Evolutionary conservation across 1,140 invertebrate genomes (phyloP), one percentile per base, ranked within the genome.

Genomic region (Cataglyphis hispanica): DNA sequence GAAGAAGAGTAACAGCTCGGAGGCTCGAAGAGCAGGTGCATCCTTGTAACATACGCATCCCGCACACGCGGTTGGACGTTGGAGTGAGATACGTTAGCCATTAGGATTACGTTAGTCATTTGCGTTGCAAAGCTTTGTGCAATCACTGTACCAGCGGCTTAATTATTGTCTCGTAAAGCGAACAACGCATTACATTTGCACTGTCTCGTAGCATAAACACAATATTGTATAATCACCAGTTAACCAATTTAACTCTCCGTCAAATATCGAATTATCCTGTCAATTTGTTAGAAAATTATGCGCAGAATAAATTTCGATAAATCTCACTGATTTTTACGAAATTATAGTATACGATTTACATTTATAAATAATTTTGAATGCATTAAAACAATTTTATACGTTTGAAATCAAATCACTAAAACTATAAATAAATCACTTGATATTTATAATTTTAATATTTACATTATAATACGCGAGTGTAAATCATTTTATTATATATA

Each of bases 11-110:
- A 16, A 1, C 64, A 75, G 66, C 81, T 50, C 19, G 64, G 27
- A 64, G 66, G 40, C 11, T 40, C 91, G 88, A 90, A 91, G 88
- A 89, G 92, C 93, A 94, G 92, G 92, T 94, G 93, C 87, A 92
- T 92, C 91, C 86, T 93, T 85, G 78, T 63, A 66, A 58, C 22
- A 74, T 78, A 84, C 86, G 86, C 87, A 89, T 87, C 87, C 67
- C 87, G 74, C 63, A 70, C 74, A 66, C 84, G 25, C 81, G 78
- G 67, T 78, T 84, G 72, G 69, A 53, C 75, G 67, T 78, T 84
- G 72, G 69, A 53, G 86, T 63, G 86, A 60, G 58, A 86, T 80
- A 85, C 50, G 64, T 87, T 85, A 84, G 13, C 50, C 40, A 83
- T 40, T 25, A 70, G 37, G 37, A 56, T 53, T 56, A 25, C 50